Percentiles rank a stretch among this genome's conserved stretches.
Evolutionary conservation across 2,797 vertebrate genomes (phyloP).

Genomic region (Lacerta agilis): DNA sequence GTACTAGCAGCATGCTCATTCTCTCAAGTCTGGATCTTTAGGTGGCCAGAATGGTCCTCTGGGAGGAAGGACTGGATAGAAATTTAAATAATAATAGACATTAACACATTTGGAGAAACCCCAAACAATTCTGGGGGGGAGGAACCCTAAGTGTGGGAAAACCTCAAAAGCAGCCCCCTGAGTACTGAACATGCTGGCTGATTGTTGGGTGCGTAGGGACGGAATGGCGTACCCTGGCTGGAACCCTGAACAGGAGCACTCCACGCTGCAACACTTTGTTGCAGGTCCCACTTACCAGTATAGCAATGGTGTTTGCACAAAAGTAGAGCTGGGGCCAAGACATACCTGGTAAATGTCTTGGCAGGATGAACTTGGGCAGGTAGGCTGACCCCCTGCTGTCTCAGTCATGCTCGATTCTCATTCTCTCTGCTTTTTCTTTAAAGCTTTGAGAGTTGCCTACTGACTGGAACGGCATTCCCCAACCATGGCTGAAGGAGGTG

Average conservation of each 20-base stretch:
- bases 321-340: background rate
- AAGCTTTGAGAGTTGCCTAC: background rate
- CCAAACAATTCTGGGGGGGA: background rate
- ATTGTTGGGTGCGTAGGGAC: background rate
- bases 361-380: background rate
- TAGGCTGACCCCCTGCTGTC: background rate
- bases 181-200: background rate
- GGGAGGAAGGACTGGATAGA: too few relatives aligned
- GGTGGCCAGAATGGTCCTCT: too few relatives aligned
- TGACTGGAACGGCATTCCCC: background rate
- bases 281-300: background rate
- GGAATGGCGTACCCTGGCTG: background rate
- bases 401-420: background rate
- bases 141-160: background rate
- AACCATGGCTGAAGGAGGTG: constrained; percentile 47
- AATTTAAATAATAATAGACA: too few relatives aligned
- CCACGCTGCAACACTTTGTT: background rate
- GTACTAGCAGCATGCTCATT: too few relatives aligned
- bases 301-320: background rate
- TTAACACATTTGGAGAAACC: background rate
- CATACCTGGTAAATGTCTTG: too few relatives aligned
- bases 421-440: background rate
- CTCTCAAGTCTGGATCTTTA: too few relatives aligned
- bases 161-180: background rate
- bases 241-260: background rate